A percentile compares a stretch with the other conserved stretches of the same genome.
These are phyloP conservation scores for Drosophila quadrilineata DNA, from an alignment of 1,140 invertebrate species.

Conservation along the genomic window DNA sequence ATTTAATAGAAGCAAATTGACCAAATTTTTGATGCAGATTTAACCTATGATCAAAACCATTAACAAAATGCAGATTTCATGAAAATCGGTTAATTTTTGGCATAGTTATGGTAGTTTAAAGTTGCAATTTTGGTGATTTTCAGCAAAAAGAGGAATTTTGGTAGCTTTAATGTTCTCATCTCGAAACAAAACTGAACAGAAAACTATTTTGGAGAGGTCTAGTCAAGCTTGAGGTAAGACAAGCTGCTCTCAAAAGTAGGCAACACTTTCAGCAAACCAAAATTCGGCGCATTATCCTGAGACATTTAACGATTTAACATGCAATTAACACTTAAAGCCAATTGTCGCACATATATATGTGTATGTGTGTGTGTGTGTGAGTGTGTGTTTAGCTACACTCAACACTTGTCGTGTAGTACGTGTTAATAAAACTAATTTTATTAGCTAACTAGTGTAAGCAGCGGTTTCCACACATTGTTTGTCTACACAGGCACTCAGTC, in stretches of 20 bases:
- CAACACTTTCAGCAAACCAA: background rate
- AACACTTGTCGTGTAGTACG: slow-evolving; percentile 62
- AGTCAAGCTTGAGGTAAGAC: too few relatives aligned
- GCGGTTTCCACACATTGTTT: slow-evolving; percentile 74
- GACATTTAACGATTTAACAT: slow-evolving; percentile 65
- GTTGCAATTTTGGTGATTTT: too few relatives aligned
- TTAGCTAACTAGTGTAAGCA: slow-evolving; percentile 75
- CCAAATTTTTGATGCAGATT: too few relatives aligned
- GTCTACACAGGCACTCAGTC: slow-evolving; percentile 48
- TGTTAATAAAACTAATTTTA: slow-evolving; percentile 80
- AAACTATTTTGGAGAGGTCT: too few relatives aligned
- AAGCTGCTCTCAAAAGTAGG: background rate
- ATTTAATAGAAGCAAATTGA: too few relatives aligned
- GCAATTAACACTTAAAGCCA: slow-evolving; percentile 66
- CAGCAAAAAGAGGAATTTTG: too few relatives aligned
- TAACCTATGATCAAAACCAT: too few relatives aligned
- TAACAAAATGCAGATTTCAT: too few relatives aligned
- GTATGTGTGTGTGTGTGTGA: slow-evolving; percentile 13
- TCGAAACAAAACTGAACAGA: too few relatives aligned
- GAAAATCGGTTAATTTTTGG: too few relatives aligned
- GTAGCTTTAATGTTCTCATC: too few relatives aligned
- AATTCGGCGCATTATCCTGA: background rate
- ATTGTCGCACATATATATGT: slow-evolving; percentile 13
- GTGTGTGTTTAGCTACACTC: slow-evolving; percentile 39
- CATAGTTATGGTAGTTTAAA: too few relatives aligned